phyloP scores from a whole-genome alignment of 2,888 invertebrate genomes.

The Abscondita cerata region DNA sequence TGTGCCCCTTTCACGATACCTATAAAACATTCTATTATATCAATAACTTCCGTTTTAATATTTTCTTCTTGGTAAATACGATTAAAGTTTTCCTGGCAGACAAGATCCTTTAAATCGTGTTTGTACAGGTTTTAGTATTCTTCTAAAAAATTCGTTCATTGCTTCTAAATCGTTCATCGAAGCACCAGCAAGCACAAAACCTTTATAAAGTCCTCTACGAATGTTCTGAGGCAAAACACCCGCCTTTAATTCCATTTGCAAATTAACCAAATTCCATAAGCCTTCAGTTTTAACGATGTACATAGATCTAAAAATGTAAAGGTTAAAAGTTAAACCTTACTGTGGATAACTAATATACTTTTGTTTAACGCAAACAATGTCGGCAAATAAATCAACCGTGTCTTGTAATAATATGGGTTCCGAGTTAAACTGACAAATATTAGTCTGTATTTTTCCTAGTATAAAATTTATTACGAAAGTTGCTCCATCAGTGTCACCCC shows the following conservation, averaged over 20 bases:
- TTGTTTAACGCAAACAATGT: conserved; percentile 53
- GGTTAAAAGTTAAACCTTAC: conserved; percentile 8
- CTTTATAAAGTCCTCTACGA: conserved; percentile 73
- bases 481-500: conserved; percentile 70
- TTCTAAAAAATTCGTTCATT: conserved; percentile 51
- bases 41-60: conserved; percentile 72
- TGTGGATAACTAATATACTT: conserved; percentile 48
- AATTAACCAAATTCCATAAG: conserved; percentile 62
- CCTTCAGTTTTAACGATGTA: conserved; percentile 65
- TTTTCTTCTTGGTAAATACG: conserved; percentile 67
- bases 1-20: conserved; percentile 73
- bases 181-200: conserved; percentile 72
- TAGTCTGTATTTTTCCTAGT: conserved; percentile 69
- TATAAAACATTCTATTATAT: conserved; percentile 77
- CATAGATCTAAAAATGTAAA: conserved; percentile 56
- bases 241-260: conserved; percentile 61
- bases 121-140: conserved; percentile 60
- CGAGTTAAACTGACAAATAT: conserved; percentile 66
- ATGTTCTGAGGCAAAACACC: conserved; percentile 65
- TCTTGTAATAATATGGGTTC: conserved; percentile 69
- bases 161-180: conserved; percentile 54
- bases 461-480: conserved; percentile 69
- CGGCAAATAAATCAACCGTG: conserved; percentile 66
- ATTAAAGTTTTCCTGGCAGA: conserved; percentile 63
- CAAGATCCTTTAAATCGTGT: conserved; percentile 63